Conservation (phyloP, 1,140 invertebrate genomes). For the Orius insidiosus region DNA sequence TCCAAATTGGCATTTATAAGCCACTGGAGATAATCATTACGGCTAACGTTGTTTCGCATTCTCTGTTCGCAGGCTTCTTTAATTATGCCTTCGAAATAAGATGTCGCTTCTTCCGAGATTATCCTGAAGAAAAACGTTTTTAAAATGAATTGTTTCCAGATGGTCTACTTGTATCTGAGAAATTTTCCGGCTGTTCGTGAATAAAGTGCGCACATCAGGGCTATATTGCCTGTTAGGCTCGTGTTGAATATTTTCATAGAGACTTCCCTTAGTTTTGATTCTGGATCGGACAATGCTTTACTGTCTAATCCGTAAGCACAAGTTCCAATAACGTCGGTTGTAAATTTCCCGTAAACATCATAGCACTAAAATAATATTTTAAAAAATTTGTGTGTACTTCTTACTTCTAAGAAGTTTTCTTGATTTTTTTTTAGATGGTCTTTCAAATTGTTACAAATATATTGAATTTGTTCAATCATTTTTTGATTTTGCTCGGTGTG, state of each 20-base stretch:
- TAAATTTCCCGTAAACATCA: constrained; percentile 4
- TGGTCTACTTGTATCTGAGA: constrained; percentile 10
- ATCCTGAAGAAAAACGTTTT: constrained; percentile 6
- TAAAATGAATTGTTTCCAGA: not conserved
- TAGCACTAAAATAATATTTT: no score
- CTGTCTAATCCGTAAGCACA: constrained; percentile 15
- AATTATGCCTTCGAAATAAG: constrained; percentile 2
- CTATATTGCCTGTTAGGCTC: constrained; percentile 2
- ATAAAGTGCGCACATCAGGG: constrained; percentile 8
- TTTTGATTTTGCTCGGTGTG: constrained; percentile 30
- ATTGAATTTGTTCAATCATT: constrained; percentile 17
- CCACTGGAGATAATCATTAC: constrained; percentile 7
- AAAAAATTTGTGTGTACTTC: no score
- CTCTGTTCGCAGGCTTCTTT: constrained; percentile 6
- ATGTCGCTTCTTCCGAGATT: constrained; percentile 4
- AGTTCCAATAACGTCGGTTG: constrained; percentile 13
- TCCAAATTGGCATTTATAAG: constrained; percentile 8
- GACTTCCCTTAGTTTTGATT: constrained; percentile 14
- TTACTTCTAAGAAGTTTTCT: constrained; percentile 6
- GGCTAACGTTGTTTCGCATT: not conserved
- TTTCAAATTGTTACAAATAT: constrained; percentile 16
- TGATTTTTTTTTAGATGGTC: constrained; percentile 18
- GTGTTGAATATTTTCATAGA: constrained; percentile 9
- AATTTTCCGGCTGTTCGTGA: constrained; percentile 2
- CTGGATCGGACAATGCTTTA: constrained; percentile 13